Evolutionary conservation across 2,797 vertebrate genomes (phyloP).

Genomic region (Sylvilagus floridanus): DNA sequence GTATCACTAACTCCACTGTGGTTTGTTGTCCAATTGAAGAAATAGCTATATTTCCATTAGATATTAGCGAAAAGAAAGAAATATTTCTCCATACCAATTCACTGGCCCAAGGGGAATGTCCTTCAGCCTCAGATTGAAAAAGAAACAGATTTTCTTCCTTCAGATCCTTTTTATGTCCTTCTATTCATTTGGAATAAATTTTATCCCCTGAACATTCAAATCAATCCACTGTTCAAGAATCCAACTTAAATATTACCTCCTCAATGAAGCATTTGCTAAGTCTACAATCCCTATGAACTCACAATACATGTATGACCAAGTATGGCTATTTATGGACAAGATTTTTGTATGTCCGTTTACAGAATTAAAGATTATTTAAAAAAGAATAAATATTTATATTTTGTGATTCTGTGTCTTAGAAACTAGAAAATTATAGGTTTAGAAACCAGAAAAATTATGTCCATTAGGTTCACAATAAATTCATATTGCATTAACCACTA

Average conservation of each 20-base stretch:
- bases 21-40: background rate
- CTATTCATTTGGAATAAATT: background rate
- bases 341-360: background rate
- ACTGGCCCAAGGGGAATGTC: background rate
- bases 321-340: background rate
- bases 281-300: background rate
- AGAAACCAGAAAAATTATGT: background rate
- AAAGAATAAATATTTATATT: background rate
- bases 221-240: background rate
- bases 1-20: background rate
- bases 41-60: background rate
- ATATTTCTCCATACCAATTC: background rate
- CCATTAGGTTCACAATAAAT: background rate
- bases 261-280: background rate
- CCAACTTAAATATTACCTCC: background rate
- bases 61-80: background rate
- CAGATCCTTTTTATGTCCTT: background rate
- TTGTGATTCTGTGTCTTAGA: background rate
- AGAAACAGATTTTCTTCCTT: background rate
- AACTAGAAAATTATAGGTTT: slow-evolving; percentile 17
- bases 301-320: background rate
- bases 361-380: background rate
- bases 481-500: background rate
- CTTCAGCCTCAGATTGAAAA: background rate
- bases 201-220: slow-evolving; percentile 1